Evolutionary conservation across 2,888 invertebrate species (phyloP).

Genomic region (Timandra comae): DNA sequence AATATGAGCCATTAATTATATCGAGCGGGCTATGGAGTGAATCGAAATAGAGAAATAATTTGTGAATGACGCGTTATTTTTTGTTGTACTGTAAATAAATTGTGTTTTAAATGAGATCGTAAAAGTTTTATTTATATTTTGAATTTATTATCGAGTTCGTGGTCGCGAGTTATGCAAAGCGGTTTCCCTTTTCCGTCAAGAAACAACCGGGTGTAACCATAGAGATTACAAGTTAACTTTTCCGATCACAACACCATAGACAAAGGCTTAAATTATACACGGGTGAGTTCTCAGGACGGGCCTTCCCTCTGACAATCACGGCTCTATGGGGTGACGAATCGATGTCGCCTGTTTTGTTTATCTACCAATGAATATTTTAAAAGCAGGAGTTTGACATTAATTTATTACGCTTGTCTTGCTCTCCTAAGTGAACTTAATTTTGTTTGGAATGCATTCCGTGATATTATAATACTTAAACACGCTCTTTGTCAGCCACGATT

Average conservation of each 20-base stretch:
- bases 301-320: conserved; percentile 46
- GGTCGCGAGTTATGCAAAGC: no score
- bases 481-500: conserved; percentile 1
- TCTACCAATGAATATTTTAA: conserved; percentile 25
- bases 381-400: conserved; percentile 17
- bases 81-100: no score
- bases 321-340: conserved; percentile 62
- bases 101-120: no score
- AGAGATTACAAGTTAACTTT: conserved; percentile 73
- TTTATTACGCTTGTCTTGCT: conserved; percentile 17
- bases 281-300: conserved; percentile 44
- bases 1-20: conserved; percentile 29
- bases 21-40: conserved; percentile 23
- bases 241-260: conserved; percentile 72
- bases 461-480: background rate
- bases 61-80: conserved; percentile 10
- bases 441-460: background rate
- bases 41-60: conserved; percentile 25
- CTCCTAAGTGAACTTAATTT: background rate
- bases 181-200: no score
- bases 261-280: conserved; percentile 69
- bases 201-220: conserved; percentile 35
- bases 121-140: no score
- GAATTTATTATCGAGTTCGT: no score
- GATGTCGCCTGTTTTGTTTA: conserved; percentile 42